Base-by-base conservation (phyloP, 2,888 invertebrate genomes). In the Lithophane socia region DNA sequence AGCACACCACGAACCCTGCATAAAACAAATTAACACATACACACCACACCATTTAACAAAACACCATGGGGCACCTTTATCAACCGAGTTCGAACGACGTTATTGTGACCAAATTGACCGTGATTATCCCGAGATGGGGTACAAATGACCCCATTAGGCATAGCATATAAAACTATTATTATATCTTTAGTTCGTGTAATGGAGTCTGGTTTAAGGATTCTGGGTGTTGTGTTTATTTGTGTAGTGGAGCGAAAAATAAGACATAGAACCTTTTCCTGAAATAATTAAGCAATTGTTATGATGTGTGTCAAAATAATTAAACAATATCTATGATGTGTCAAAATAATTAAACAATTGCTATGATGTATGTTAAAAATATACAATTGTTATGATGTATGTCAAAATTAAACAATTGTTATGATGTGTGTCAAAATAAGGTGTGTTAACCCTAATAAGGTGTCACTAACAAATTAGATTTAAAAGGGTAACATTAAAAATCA, bases 51-150 rank as follows among this genome's bases (percentile, higher is more conserved):
- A 86, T 85, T 85, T 69, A 79, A 68, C 77, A 58, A 70, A 77
- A 76, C 80, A 52, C 63, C 52, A 47, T 37, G 54, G 60, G 37
- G 56, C 12, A 75, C 75, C 78, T 75, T 24, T 42, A 75, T 77
- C 78, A 72, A 61, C 54, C 44, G 65, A 47, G 72, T 73, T 80
- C 75, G 75, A 80, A 85, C 75, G 63, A 77, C 79, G 70, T 82
- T 65, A 85, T 86, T 80, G 76, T 77, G 79, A 73, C 68, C 70
- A 86, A 86, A 84, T 86, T 76, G 84, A 65, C 72, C 75, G 86
- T 80, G 84, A 86, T 86, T 84, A 77, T 77, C 75, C 65, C 29
- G n/a, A 72, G 77, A 66, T 61, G 73, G 73, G 71, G 61, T 64
- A 73, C 69, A 86, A 86, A 86, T 75, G 78, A 86, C 75, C 73